Evolutionary conservation across 37 sponge, comb jelly and placozoan genomes (phyloP), one percentile per base, ranked within the genome.

Genomic region (Cladorhizidae sp.): DNA sequence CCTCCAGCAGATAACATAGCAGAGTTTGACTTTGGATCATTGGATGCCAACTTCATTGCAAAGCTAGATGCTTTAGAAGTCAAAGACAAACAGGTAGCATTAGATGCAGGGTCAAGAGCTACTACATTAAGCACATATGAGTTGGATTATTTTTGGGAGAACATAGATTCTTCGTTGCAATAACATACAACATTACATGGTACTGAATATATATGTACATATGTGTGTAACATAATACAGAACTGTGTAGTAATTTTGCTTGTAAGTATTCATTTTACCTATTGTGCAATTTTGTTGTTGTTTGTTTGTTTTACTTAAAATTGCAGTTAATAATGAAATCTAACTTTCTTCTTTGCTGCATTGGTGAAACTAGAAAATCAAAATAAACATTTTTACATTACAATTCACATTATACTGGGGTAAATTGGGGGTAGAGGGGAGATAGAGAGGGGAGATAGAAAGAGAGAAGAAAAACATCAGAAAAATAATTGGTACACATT

Each of bases 311-410:
- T n/a, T n/a, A n/a, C n/a, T n/a, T n/a, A n/a, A n/a, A 45, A 12
- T 12, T 45, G 9, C 49, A 45, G 35, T 81, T 39, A 87, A 49
- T 87, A 70, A 35, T 80, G 76, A 75, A 87, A 87, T 68, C 87
- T 54, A 29, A 87, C 87, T 40, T 80, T 87, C 41, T 80, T 87
- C 41, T 87, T 87, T 67, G 76, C 70, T 68, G 23, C 56, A 36
- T 76, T 87, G 69, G 41, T 26, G 38, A 69, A 22, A 20, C 87
- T 85, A 65, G 32, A 83, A 17, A 63, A n/a, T n/a, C n/a, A n/a
- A n/a, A n/a, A n/a, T n/a, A n/a, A n/a, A n/a, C n/a, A n/a, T n/a
- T n/a, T n/a, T n/a, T n/a, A n/a, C n/a, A n/a, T n/a, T n/a, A n/a
- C n/a, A n/a, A n/a, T n/a, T n/a, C n/a, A n/a, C n/a, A n/a, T n/a